phyloP scores from a whole-genome alignment of 2,888 invertebrate species.

The Pterostichus madidus region DNA sequence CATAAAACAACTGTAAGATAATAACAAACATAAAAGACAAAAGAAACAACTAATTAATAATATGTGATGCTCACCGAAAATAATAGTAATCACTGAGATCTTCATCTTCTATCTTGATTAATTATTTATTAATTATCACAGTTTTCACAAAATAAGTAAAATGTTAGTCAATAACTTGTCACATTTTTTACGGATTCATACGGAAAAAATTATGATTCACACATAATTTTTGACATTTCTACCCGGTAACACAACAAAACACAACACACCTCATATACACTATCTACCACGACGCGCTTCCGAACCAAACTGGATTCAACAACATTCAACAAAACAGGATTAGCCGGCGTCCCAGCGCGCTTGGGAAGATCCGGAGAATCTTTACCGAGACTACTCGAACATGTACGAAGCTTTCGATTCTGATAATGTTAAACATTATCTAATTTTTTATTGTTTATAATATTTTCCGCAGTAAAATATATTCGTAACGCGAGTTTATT shows the following conservation, averaged over 20 bases:
- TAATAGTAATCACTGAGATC: constrained; percentile 35
- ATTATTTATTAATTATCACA: constrained; percentile 55
- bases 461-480: no score
- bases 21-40: neutral
- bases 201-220: constrained; percentile 19
- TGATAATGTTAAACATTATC: neutral
- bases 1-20: neutral
- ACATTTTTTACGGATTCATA: constrained; percentile 43
- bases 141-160: constrained; percentile 51
- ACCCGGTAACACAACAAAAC: constrained; percentile 30
- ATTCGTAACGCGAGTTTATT: no score
- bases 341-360: constrained; percentile 3
- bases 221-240: constrained; percentile 46
- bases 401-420: constrained; percentile 29
- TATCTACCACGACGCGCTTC: constrained; percentile 6
- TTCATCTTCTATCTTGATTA: constrained; percentile 32
- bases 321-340: constrained; percentile 22
- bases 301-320: constrained; percentile 47
- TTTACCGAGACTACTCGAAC: constrained; percentile 14
- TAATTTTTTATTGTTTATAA: neutral
- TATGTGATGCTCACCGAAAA: constrained; percentile 42
- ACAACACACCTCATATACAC: constrained; percentile 6
- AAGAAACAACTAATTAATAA: constrained; percentile 3
- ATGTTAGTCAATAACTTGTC: constrained; percentile 34
- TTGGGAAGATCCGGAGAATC: constrained; percentile 36